Percentiles rank a stretch among this genome's conserved stretches.
These are phyloP conservation scores for Hemicordylus capensis DNA, from an alignment of 2,113 vertebrate species.

Conservation along the genomic window DNA sequence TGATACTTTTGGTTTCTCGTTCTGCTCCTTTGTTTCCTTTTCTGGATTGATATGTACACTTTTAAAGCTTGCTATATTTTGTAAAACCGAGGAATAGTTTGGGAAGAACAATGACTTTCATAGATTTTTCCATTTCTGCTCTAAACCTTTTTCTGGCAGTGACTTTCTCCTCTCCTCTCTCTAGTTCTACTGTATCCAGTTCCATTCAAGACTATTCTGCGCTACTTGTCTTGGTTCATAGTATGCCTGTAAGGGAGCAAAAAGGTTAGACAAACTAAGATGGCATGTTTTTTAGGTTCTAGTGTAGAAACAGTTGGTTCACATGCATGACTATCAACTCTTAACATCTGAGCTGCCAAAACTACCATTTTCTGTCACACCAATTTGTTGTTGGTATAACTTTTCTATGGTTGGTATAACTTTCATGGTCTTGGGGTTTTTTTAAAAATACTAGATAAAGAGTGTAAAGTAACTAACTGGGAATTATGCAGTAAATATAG, in stretches of 20 bases:
- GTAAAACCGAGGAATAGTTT: background rate
- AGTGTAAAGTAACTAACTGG: background rate
- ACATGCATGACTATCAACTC: background rate
- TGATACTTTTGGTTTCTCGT: background rate
- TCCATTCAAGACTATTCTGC: slow-evolving; percentile 10
- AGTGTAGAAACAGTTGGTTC: background rate
- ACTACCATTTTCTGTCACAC: background rate
- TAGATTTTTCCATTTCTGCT: background rate
- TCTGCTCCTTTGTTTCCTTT: slow-evolving; percentile 13
- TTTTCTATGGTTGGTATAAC: background rate
- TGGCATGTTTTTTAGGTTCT: background rate
- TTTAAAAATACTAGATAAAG: background rate
- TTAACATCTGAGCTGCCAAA: too few species aligned
- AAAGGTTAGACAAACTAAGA: slow-evolving; percentile 23
- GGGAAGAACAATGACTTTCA: background rate
- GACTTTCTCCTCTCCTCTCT: slow-evolving; percentile 13
- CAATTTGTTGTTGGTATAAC: too few species aligned
- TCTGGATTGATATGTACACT: slow-evolving; percentile 34
- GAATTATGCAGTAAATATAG: background rate
- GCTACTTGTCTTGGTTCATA: slow-evolving; percentile 7
- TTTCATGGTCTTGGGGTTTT: background rate
- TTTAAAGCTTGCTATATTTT: background rate
- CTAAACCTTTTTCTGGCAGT: slow-evolving; percentile 2
- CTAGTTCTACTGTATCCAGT: slow-evolving; percentile 4
- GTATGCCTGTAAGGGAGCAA: slow-evolving; percentile 19